Percentiles rank a stretch among this genome's conserved stretches.
Evolutionary conservation across 1,140 invertebrate genomes (phyloP).

Genomic region (Hylaeus anthracinus): DNA sequence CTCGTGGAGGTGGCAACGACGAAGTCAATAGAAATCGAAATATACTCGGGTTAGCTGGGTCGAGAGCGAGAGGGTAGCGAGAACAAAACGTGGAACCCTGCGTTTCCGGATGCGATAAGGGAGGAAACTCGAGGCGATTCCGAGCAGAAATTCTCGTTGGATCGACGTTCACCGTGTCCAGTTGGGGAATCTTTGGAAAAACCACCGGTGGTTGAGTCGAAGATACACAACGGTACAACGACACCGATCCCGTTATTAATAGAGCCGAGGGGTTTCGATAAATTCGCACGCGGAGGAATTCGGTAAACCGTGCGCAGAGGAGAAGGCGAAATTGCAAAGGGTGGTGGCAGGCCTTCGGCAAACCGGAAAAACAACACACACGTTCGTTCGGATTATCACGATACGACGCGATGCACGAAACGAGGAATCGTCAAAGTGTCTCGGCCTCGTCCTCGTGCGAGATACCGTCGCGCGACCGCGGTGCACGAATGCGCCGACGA

Average conservation of each 20-base stretch:
- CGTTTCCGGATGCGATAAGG: no score
- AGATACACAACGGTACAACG: constrained; percentile 26
- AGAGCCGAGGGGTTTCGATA: neutral
- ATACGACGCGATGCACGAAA: no score
- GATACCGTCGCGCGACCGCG: neutral
- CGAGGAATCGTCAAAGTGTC: neutral
- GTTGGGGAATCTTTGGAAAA: neutral
- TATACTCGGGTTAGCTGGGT: no score
- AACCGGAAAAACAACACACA: neutral
- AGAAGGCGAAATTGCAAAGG: neutral
- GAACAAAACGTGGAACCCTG: no score
- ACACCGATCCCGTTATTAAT: constrained; percentile 22
- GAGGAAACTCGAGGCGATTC: no score
- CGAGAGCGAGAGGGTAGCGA: no score
- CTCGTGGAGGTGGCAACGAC: neutral
- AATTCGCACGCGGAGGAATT: neutral
- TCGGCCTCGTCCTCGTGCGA: constrained; percentile 4
- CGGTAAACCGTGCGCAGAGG: neutral
- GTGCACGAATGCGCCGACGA: neutral
- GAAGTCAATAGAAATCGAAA: no score
- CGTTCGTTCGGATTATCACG: neutral
- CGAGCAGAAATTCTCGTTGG: neutral
- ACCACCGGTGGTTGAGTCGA: neutral
- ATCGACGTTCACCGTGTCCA: neutral
- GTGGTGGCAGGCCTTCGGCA: neutral